Base-by-base conservation (phyloP, 2,113 vertebrate genomes). In the Hucho hucho region DNA sequence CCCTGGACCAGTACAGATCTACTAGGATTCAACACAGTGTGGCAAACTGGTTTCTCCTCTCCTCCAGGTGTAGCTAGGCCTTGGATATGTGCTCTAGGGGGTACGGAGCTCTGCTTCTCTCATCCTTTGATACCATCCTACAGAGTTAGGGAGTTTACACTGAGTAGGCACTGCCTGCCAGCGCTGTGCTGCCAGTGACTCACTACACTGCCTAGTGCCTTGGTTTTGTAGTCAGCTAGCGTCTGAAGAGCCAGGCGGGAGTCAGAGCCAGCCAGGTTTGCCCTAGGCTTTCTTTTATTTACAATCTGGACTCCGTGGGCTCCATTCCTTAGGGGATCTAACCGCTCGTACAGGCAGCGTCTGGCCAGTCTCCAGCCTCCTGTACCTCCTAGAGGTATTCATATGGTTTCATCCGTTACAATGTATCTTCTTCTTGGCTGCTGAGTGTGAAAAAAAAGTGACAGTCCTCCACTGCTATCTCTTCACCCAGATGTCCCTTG, bases 111-210 rank as follows among this genome's bases (percentile, higher is more conserved):
- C 70, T 74, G 76, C 53, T 46, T 25, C 59, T 65, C 75, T 82
- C 29, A 70, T 84, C 79, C 84, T 84, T 16, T 75, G 80, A 77
- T 74, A 81, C 77, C 61, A 67, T 79, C 81, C 74, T 59, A 73
- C 77, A 66, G 74, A 80, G 83, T 80, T 66, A 76, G 53, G 72
- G 49, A 53, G 49, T 53, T 49, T 85, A 61, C 20, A 61, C 43
- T 79, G 85, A 84, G 80, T 79, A 78, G 80, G 64, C 46, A 68
- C 76, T 82, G 70, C 74, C 72, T 82, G 70, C 74, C 72, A 79
- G 83, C 77, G n/a, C 58, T 61, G 20, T 69, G 53, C 81, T 63
- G 70, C 76, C 79, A 12, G 65, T 1, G 0, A 2, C 29, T 73
- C 64, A 25, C n/a, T 14, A 14, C 24, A 65, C 64, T 65, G 28